Base-by-base conservation (phyloP, 2,888 invertebrate species). In the Euclidia mi region DNA sequence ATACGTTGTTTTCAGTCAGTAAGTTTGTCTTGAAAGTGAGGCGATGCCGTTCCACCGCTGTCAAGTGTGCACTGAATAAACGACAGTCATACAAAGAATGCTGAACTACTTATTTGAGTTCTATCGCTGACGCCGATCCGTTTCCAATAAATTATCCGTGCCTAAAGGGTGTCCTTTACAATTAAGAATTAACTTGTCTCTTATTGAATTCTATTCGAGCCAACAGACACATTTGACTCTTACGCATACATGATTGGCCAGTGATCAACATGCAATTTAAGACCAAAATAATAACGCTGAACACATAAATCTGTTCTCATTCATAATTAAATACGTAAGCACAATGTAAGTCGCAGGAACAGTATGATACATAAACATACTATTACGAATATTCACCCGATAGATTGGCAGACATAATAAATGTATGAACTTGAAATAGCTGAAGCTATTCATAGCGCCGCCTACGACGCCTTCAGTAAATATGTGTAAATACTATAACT, bases 371-470 rank as follows among this genome's bases (percentile, higher is more conserved):
- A 20, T 12, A 15, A 31, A 20, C 15, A 46, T 9, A 37, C n/a
- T 48, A 12, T 51, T 34, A 18, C 12, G 15, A 31, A 59, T 31
- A 42, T 25, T 11, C 6, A 9, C n/a, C 25, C 14, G n/a, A 55
- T 46, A 56, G 45, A 62, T 55, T 46, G 41, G 20, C 59, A 71
- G 62, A 65, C 71, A 72, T 69, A 76, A 71, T 79, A 76, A 77
- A 75, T 78, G 78, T 70, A 73, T 85, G 87, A 87, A 88, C 89
- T 88, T 89, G 88, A 88, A 89, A 88, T 88, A 86, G 77, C 70
- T 79, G 62, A 20, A 40, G 38, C 56, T 86, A 85, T 78, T 80
- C 75, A 75, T 86, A 84, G 79, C 61, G 42, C 76, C 84, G 52
- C 85, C 85, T 78, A 85, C 87, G 61, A 29, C 56, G 52, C 29